These are phyloP conservation scores for Metallyticus violacea DNA, from an alignment of 2,888 invertebrate genomes.

Conservation along the genomic window DNA sequence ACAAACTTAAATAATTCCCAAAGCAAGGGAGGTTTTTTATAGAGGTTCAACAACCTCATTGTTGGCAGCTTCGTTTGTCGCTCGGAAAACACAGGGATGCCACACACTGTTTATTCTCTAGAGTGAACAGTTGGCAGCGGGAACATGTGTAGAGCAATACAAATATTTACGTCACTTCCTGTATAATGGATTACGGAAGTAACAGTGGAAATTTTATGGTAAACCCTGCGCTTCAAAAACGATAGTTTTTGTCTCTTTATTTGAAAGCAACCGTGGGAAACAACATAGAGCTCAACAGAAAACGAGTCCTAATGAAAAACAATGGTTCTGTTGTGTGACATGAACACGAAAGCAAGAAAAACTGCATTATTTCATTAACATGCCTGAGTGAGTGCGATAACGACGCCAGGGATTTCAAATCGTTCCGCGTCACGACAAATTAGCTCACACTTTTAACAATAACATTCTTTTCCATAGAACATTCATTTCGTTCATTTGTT, in stretches of 20 bases:
- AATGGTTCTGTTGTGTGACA: neutral
- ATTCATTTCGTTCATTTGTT: too few relatives aligned
- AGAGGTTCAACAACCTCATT: neutral
- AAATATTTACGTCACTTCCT: neutral
- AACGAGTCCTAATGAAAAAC: neutral
- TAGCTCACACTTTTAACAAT: too few relatives aligned
- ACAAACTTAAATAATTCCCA: neutral
- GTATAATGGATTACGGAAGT: neutral
- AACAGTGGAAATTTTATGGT: neutral
- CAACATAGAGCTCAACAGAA: neutral
- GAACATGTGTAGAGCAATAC: neutral
- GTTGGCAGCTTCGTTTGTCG: neutral
- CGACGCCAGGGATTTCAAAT: too few relatives aligned
- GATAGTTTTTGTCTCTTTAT: neutral
- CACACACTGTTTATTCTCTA: neutral
- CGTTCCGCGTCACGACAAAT: too few relatives aligned
- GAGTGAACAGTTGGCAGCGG: neutral
- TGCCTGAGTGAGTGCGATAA: too few relatives aligned
- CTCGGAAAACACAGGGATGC: neutral
- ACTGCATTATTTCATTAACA: neutral
- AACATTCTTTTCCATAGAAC: too few relatives aligned
- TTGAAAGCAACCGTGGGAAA: neutral
- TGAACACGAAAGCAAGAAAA: neutral
- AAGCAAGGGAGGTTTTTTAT: neutral
- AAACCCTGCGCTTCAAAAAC: neutral